A percentile compares a stretch with the other conserved stretches of the same genome.
These are phyloP conservation scores for Etheostoma perlongum DNA, from an alignment of 2,797 vertebrate genomes.

Conservation along the genomic window DNA sequence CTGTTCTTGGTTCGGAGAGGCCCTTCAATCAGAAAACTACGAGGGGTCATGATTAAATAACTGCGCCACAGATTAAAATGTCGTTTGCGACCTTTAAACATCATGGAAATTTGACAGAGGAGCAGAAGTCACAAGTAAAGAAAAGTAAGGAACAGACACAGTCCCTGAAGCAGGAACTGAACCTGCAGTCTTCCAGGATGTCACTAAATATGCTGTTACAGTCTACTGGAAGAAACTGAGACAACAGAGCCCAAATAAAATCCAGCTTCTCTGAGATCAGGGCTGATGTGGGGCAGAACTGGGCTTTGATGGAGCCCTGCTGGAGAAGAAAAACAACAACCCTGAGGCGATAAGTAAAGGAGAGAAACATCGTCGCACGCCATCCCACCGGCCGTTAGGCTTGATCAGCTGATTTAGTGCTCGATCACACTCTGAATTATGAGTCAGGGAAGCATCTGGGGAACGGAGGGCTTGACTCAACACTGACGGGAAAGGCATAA, in stretches of 20 bases:
- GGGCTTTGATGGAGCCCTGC: constrained; percentile 3
- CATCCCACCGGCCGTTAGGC: constrained; percentile 3
- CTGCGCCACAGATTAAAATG: background rate
- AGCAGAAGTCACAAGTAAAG: constrained; percentile 2
- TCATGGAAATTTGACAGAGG: background rate
- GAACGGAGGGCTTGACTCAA: background rate
- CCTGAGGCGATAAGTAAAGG: constrained; percentile 19
- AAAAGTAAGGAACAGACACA: background rate
- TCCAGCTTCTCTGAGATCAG: background rate
- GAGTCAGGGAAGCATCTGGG: constrained; percentile 8
- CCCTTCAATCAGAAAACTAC: constrained; percentile 8
- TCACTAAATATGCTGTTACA: constrained; percentile 19
- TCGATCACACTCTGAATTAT: constrained; percentile 24
- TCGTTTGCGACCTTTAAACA: background rate
- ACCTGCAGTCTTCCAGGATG: constrained; percentile 5
- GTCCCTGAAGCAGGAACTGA: background rate
- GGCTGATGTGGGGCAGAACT: constrained; percentile 1
- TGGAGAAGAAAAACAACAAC: constrained; percentile 19
- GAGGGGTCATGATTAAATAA: background rate
- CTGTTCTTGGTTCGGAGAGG: constrained; percentile 17
- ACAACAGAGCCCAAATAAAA: background rate
- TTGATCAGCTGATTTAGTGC: constrained; percentile 39
- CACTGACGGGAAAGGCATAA: background rate
- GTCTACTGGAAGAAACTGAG: background rate
- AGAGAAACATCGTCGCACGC: background rate